Conservation (phyloP, 2,113 vertebrate species). For the Nibea albiflora region DNA sequence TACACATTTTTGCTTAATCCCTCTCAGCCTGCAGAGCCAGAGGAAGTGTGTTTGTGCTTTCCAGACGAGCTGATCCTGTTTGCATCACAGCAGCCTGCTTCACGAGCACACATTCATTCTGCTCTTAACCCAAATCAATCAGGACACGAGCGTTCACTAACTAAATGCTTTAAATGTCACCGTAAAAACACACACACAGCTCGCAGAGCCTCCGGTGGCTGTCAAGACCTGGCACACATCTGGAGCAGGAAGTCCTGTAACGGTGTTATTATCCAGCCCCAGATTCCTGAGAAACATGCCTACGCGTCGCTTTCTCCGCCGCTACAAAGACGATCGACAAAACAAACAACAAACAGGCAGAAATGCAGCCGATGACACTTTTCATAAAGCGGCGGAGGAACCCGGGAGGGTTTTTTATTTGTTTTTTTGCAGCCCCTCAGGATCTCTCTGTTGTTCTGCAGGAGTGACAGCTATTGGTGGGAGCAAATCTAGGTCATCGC, state of each 20-base stretch:
- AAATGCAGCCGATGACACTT: conserved; percentile 17
- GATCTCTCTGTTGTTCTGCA: conserved; percentile 34
- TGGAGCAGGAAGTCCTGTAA: conserved; percentile 46
- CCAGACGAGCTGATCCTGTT: background rate
- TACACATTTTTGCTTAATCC: background rate
- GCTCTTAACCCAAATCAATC: conserved; percentile 34
- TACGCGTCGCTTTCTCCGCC: conserved; percentile 32
- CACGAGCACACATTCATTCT: background rate
- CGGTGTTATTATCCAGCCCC: conserved; percentile 44
- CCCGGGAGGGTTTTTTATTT: conserved; percentile 18
- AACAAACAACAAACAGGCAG: conserved; percentile 50
- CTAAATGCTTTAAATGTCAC: conserved; percentile 7
- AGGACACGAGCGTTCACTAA: background rate
- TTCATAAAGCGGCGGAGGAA: background rate
- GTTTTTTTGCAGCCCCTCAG: conserved; percentile 13
- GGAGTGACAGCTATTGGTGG: conserved; percentile 35
- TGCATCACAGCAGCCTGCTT: background rate
- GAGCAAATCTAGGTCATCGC: conserved; percentile 53
- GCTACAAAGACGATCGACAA: conserved; percentile 17
- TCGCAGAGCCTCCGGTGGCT: background rate
- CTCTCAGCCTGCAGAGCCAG: background rate
- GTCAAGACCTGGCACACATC: conserved; percentile 40
- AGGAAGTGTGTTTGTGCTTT: background rate
- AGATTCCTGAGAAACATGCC: conserved; percentile 46
- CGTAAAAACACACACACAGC: background rate